A percentile compares a stretch with the other conserved stretches of the same genome.
Conservation (phyloP, 2,797 vertebrate genomes). For the Gymnoscopelus braueri region DNA sequence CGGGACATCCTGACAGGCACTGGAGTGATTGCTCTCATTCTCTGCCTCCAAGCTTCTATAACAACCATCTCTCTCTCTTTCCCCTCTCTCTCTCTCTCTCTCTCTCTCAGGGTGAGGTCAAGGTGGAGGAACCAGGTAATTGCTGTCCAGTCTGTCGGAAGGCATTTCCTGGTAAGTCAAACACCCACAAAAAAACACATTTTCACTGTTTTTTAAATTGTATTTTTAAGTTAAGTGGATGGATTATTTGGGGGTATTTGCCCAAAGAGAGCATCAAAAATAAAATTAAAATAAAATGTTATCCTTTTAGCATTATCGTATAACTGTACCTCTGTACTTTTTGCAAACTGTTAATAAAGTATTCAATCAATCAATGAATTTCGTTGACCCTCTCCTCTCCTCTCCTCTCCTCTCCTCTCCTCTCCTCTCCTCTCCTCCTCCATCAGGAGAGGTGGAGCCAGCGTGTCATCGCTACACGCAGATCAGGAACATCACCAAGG, state of each 20-base stretch:
- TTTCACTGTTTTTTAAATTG: not conserved
- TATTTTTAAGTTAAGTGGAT: not conserved
- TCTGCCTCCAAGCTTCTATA: conserved; percentile 10
- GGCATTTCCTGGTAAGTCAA: conserved; percentile 75
- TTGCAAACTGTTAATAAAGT: too few relatives aligned
- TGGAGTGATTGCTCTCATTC: conserved; percentile 11
- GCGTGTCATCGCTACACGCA: conserved; percentile 84
- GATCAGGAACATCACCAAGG: conserved; percentile 89
- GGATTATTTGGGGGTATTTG: too few relatives aligned
- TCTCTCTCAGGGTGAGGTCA: conserved; percentile 82
- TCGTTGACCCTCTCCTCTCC: not conserved
- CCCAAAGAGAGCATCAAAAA: too few relatives aligned
- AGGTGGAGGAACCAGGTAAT: conserved; percentile 82
- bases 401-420: conserved; percentile 2
- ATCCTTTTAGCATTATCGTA: too few relatives aligned
- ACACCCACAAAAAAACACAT: not conserved
- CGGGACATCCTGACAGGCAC: conserved; percentile 31
- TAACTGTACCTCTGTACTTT: too few relatives aligned
- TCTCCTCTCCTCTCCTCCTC: not conserved
- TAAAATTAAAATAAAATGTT: too few relatives aligned
- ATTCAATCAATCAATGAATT: not conserved
- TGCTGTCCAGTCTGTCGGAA: conserved; percentile 88
- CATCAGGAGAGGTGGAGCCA: conserved; percentile 71
- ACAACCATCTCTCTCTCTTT: conserved; percentile 21
- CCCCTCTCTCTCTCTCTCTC: conserved; percentile 9